Base-by-base conservation (phyloP, 1,140 invertebrate species). In the Ephestia elutella region DNA sequence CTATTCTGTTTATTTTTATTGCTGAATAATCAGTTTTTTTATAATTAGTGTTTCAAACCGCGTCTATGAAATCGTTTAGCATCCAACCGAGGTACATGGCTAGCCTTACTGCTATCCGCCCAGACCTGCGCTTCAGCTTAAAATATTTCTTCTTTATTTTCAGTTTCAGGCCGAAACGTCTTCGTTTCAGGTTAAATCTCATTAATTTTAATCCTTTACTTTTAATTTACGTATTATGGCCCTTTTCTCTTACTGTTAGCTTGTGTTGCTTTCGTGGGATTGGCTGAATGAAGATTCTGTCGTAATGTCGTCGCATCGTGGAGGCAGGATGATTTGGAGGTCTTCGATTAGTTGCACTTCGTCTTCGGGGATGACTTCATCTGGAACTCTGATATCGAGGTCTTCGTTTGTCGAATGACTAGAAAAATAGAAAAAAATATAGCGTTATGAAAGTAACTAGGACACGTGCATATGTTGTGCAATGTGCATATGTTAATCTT, bases 251-350 rank as follows among this genome's bases (percentile, higher is more conserved):
- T 50, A 15, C 5, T 28, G 13, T 65, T 49, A 38, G 28, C 28
- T 25, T 11, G 50, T 48, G 48, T 10, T 57, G 44, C 49, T 64
- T 13, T 54, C 32, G 11, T 20, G 21, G 50, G 50, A 25, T 2
- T 11, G 9, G 18, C 8, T 74, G 0, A 49, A 66, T 1, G 77
- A 74, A 11, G 75, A 74, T 19, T 78, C 80, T 0, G 71, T 65
- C 0, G 68, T 66, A 56, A 75, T 64, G 69, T 87, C 84, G 49
- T 87, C 84, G 49, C 72, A 75, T n/a, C 78, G 70, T 8, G 84
- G 84, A 1, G 82, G 82, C 1, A 87, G 62, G 17, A 87, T 86
- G 30, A 87, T 84, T 57, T 87, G 84, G 7, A 87, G 64, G 55
- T 86, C 82, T 49, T 84, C 84, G 49, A 74, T 73, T 4, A 82